Conservation (phyloP, 2,113 vertebrate genomes). For the Tauraco erythrolophus region DNA sequence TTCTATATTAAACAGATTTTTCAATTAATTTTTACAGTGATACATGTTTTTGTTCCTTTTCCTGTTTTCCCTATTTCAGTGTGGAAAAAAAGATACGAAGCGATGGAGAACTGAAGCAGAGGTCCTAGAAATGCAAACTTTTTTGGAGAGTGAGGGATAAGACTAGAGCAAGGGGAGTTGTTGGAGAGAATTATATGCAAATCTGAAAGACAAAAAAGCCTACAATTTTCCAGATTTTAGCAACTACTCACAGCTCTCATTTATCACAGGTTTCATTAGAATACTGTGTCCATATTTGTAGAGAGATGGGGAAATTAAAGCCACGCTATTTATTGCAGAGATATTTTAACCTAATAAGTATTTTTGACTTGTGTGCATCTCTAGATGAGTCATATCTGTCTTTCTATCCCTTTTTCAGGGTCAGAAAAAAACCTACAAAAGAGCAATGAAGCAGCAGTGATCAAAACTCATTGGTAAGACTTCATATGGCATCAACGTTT, state of each 20-base stretch:
- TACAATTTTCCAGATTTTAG: neutral
- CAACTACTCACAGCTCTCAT: neutral
- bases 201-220: neutral
- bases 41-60: neutral
- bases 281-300: neutral
- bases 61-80: neutral
- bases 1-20: neutral
- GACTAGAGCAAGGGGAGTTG: neutral
- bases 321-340: neutral
- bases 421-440: neutral
- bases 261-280: neutral
- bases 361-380: neutral
- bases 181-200: neutral
- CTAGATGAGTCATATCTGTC: neutral
- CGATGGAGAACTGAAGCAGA: neutral
- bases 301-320: neutral
- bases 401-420: neutral
- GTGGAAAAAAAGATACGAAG: neutral
- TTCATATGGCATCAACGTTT: slow-evolving; percentile 3
- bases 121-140: neutral
- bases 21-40: neutral
- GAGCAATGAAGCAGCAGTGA: neutral
- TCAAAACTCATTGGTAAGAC: neutral
- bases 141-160: neutral
- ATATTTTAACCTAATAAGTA: neutral